Evolutionary conservation across 1,140 invertebrate species (phyloP).

Genomic region (Telenomus remus): DNA sequence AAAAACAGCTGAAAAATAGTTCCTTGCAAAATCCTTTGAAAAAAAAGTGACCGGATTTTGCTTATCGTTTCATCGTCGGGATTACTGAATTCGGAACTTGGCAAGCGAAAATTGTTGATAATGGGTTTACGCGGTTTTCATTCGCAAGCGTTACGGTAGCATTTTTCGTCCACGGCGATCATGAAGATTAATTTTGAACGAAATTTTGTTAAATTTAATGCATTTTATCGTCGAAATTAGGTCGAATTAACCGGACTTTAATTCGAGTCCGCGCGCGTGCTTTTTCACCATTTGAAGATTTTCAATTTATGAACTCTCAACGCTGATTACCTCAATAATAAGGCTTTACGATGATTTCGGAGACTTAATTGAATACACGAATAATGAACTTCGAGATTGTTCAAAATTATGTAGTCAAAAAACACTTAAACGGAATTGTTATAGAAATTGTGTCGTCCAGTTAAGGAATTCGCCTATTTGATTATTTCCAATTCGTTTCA

Average conservation of each 20-base stretch:
- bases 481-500: no score
- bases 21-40: no score
- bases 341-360: slow-evolving; percentile 20
- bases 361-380: slow-evolving; percentile 23
- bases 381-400: slow-evolving; percentile 23
- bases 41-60: no score
- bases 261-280: background rate
- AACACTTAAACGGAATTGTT: background rate
- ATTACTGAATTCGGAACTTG: slow-evolving; percentile 6
- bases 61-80: background rate
- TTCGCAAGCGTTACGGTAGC: background rate
- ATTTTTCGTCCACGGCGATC: background rate
- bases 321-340: slow-evolving; percentile 31
- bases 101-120: slow-evolving; percentile 6
- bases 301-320: slow-evolving; percentile 30
- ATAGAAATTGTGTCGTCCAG: no score
- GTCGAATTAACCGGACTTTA: slow-evolving; percentile 8
- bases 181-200: no score
- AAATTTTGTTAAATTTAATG: slow-evolving; percentile 13
- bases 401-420: background rate
- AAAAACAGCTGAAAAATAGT: no score
- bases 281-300: slow-evolving; percentile 23
- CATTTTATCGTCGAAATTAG: slow-evolving; percentile 20
- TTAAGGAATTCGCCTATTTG: no score
- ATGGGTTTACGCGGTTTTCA: background rate